Evolutionary conservation across 2,113 vertebrate genomes (phyloP).

Genomic region (Callipepla squamata): DNA sequence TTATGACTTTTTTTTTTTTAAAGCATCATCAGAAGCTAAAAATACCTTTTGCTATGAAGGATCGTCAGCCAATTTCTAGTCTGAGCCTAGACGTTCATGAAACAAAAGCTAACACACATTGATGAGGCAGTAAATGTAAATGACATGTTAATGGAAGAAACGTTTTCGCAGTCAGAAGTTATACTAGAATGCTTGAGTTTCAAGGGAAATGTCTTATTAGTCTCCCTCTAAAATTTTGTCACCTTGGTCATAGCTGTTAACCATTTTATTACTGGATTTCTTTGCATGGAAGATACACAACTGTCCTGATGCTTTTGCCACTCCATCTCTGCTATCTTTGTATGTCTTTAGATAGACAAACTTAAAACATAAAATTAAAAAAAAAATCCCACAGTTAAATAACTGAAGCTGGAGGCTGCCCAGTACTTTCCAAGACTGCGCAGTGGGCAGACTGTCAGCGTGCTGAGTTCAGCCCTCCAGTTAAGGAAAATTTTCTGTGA

Average conservation of each 20-base stretch:
- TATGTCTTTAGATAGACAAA: background rate
- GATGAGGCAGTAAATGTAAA: background rate
- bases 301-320: background rate
- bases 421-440: background rate
- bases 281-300: background rate
- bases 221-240: background rate
- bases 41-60: background rate
- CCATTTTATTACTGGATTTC: background rate
- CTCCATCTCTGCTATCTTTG: background rate
- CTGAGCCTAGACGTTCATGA: background rate
- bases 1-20: background rate
- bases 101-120: fast-evolving
- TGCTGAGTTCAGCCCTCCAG: background rate
- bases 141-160: background rate
- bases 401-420: background rate
- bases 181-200: background rate
- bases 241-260: background rate
- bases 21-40: fast-evolving
- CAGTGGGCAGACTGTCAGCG: background rate
- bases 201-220: background rate
- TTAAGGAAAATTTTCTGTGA: background rate
- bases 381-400: background rate
- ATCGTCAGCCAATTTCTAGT: background rate
- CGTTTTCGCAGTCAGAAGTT: background rate
- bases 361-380: background rate